Evolutionary conservation across 2,797 vertebrate genomes (phyloP), one percentile per base, ranked within the genome.

Genomic region (Macrochelys suwanniensis): DNA sequence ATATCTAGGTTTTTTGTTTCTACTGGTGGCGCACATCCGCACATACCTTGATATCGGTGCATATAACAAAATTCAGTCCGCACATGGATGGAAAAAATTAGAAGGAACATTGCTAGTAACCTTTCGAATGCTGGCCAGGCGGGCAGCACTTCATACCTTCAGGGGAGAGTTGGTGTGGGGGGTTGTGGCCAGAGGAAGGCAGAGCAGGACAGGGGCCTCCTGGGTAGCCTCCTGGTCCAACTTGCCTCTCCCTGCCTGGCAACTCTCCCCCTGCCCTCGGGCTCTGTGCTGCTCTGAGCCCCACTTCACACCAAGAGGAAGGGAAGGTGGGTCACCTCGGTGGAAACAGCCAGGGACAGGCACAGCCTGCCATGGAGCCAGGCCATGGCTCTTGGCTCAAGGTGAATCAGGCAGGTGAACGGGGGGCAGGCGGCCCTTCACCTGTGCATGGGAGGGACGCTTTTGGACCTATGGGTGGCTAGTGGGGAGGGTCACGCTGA

Each of bases 101-200:
- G 54, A 54, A 10, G 54, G 54, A 54, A 54, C 54, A 54, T 54
- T 54, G 54, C 23, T 12, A 42, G 19, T 74, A 42, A 45, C 68
- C 68, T 21, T 9, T 42, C 19, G 19, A 68, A 25, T 33, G 31
- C 59, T 61, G 59, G 31, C 59, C 59, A 61, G 15, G 13, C 3
- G 31, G 59, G 59, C 6, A 15, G 31, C 31, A 61, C 28, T 33
- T 33, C 31, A 31, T 61, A 17, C 4, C 65, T 68, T 21, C 17
- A n/a, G 17, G 65, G 7, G 6, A 10, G 2, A 4, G 65, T 4
- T 7, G 17, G 61, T 3, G 37, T 11, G 6, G 6, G 11, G 12
- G 13, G 42, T 11, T 23, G 74, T 31, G 45, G 42, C 13, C 45
- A 26, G 23, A 49, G 25, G 45, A 49, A 45, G 45, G 45, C 13